Base-by-base conservation (phyloP, 2,797 vertebrate genomes). In the Trachurus trachurus region DNA sequence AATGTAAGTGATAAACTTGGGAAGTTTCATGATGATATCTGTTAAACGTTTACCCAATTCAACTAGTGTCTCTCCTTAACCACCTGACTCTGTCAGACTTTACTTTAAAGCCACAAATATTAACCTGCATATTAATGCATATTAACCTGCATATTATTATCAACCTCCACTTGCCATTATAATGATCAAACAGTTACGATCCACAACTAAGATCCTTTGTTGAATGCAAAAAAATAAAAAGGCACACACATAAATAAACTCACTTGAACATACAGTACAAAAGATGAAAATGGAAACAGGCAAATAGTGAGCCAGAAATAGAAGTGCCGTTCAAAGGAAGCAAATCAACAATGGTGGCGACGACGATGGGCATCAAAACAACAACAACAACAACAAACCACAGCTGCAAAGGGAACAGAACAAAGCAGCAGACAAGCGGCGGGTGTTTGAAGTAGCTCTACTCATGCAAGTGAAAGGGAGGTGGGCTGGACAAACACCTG, bases 401-500 rank as follows among this genome's bases (percentile, higher is more conserved):
- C 88, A 90, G 90, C 88, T 88, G 89, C 79, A 79, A 64, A 83
- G 82, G 83, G 63, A 88, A 87, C 62, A 66, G 65, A 87, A 90
- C 90, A 90, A 89, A 88, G 86, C 86, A 71, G 80, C 83, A 79
- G 89, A 89, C 78, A 80, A 89, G 88, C 75, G 75, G 78, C 59
- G 34, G 71, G 74, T 76, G 85, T 91, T 90, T 93, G 89, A 93
- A 88, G 91, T 73, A 45, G 53, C 66, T 87, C 78, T 44, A 54
- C 73, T 89, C 89, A 92, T 92, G 90, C 87, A 91, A 75, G 89
- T 89, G 86, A 88, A 88, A 78, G 71, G 81, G 65, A 66, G 75
- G 62, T 62, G 81, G 72, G 68, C 85, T 74, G 83, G 75, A 78
- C 64, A 49, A 80, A 78, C 90, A 92, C 84, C 89, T 91, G 87